Base-by-base conservation (phyloP, 2,113 vertebrate genomes). In the Cervus canadensis region DNA sequence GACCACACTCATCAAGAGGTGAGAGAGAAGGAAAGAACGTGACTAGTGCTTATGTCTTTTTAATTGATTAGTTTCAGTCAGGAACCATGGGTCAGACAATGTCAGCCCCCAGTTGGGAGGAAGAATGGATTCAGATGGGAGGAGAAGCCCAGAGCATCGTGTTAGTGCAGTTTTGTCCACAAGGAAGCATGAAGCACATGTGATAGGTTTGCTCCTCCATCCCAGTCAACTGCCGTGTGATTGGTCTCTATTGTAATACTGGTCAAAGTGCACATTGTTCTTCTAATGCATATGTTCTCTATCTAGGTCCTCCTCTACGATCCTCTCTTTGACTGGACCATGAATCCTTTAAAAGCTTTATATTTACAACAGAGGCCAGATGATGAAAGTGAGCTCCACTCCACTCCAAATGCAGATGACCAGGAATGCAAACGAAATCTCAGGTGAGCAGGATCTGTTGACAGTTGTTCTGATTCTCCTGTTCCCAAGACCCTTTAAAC, bases 261-360 rank as follows among this genome's bases (percentile, higher is more conserved):
- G 21, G 11, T 89, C 62, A 48, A 45, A 40, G 56, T 28, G 21
- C 23, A 64, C 43, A 21, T 30, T 40, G 7, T 81, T 94, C 71
- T 67, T 83, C 57, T 78, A 93, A 84, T 19, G 15, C 8, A 11
- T 30, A 0, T n/a, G 3, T 94, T 97, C 21, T 95, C 33, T 89
- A 0, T 86, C 40, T 87, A 99, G 99, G 99, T 99, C 89, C 98
- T 99, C 97, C 99, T 99, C 12, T 99, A 99, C 12, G 99, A 99
- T 90, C 99, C 99, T 25, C 99, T 99, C 97, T 99, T 99, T 33
- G 99, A 99, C 98, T 99, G 99, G 99, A 99, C 99, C 89, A 99
- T 99, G 99, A 99, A 99, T 97, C 99, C 99, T 25, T 97, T 99
- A 98, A 99, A 99, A 98, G 99, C 99, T 89, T 98, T 99, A 87